Conservation (phyloP, 2,888 invertebrate species). For the Amphimallon solstitiale region DNA sequence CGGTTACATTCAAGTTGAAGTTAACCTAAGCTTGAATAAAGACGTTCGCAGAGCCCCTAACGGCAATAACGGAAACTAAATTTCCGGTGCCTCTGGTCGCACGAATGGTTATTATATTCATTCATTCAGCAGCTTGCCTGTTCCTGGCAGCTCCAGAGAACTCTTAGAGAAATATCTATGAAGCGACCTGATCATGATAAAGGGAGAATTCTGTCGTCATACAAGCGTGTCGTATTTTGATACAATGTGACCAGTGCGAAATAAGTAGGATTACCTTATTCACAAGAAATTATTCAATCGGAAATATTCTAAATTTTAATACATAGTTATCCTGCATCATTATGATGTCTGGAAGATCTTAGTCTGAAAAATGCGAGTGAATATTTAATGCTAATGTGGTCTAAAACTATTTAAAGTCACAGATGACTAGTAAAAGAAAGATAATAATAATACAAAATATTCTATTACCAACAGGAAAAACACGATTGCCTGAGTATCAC, state of each 20-base stretch:
- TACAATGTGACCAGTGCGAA: conserved; percentile 16
- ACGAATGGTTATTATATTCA: conserved; percentile 59
- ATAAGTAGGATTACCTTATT: conserved; percentile 14
- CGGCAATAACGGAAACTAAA: conserved; percentile 58
- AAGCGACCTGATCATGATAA: conserved; percentile 33
- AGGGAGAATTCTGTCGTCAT: conserved; percentile 17
- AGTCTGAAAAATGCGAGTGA: too few species aligned
- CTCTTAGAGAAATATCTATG: conserved; percentile 30
- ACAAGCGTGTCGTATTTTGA: conserved; percentile 15
- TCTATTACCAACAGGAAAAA: too few species aligned
- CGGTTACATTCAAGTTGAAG: conserved; percentile 31
- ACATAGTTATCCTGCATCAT: too few species aligned
- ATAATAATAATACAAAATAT: too few species aligned
- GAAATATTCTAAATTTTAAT: too few species aligned
- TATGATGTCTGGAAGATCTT: too few species aligned
- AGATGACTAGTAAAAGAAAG: too few species aligned
- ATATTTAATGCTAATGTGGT: too few species aligned
- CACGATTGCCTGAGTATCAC: too few species aligned
- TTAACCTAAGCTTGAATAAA: conserved; percentile 43
- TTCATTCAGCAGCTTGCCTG: conserved; percentile 51
- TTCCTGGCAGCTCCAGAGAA: conserved; percentile 38
- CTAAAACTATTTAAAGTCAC: too few species aligned
- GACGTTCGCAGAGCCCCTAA: conserved; percentile 47
- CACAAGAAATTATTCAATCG: not conserved
- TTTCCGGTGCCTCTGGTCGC: conserved; percentile 57